A percentile compares a stretch with the other conserved stretches of the same genome.
phyloP scores from a whole-genome alignment of 2,797 vertebrate genomes.

The Rhinogobio ventralis region DNA sequence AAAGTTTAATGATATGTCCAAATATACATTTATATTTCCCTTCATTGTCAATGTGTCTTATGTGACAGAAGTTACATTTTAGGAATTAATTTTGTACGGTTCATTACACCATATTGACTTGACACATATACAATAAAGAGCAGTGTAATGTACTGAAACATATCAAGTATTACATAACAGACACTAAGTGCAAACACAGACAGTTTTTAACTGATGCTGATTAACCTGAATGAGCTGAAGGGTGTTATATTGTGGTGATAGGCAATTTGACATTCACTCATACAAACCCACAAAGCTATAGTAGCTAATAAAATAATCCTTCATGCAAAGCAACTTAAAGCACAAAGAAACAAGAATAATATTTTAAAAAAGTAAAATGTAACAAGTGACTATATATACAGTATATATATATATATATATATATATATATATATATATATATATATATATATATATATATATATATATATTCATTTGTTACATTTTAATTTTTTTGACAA shows the following conservation, averaged over 20 bases:
- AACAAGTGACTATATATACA: background rate
- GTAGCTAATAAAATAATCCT: background rate
- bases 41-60: background rate
- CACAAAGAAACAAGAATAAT: background rate
- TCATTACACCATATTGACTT: background rate
- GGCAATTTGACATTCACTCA: background rate
- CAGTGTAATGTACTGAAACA: slow-evolving; percentile 5
- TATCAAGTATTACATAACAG: slow-evolving; percentile 9
- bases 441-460: background rate
- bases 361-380: background rate
- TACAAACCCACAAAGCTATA: background rate
- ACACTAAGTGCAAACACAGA: background rate
- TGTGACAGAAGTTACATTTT: background rate
- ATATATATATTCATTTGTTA: background rate
- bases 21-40: slow-evolving; percentile 41
- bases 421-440: background rate
- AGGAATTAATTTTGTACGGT: background rate
- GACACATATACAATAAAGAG: background rate
- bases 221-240: background rate
- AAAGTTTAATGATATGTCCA: slow-evolving; percentile 48
- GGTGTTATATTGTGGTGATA: slow-evolving; percentile 4
- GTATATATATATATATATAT: background rate
- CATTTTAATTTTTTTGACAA: background rate
- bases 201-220: background rate
- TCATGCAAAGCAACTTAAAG: slow-evolving; percentile 21